phyloP scores from a whole-genome alignment of 2,888 invertebrate species.

The Lissocephala sabroskyi region DNA sequence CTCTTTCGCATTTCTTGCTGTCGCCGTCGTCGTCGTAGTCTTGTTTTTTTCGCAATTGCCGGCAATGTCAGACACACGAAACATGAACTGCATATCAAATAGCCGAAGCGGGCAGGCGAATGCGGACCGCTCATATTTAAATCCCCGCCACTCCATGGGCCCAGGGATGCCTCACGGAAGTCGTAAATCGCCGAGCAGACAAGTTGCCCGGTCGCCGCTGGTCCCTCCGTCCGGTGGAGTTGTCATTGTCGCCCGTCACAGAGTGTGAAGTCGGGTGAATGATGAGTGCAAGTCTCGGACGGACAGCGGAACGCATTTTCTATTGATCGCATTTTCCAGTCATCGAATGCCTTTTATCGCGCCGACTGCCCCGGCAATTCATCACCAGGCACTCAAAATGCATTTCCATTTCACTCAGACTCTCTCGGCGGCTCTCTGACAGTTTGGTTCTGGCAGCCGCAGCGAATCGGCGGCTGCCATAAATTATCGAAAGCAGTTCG shows the following conservation, averaged over 20 bases:
- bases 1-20: not conserved
- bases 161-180: slow-evolving; percentile 54
- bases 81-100: slow-evolving; percentile 49
- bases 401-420: too few species aligned
- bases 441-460: too few species aligned
- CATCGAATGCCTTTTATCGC: too few species aligned
- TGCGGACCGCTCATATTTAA: slow-evolving; percentile 48
- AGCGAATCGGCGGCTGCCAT: too few species aligned
- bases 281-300: too few species aligned
- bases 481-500: too few species aligned
- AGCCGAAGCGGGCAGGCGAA: slow-evolving; percentile 20
- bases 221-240: not conserved
- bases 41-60: slow-evolving; percentile 16
- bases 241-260: slow-evolving; percentile 28
- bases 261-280: slow-evolving; percentile 38
- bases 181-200: slow-evolving; percentile 48
- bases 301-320: too few species aligned
- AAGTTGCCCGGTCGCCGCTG: slow-evolving; percentile 13
- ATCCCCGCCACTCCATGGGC: slow-evolving; percentile 49
- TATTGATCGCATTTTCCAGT: too few species aligned
- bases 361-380: too few species aligned
- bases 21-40: too few species aligned
- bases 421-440: too few species aligned
- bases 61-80: slow-evolving; percentile 39
- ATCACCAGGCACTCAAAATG: too few species aligned